Conservation (phyloP, 2,797 vertebrate species). For the Peromyscus aztecus region DNA sequence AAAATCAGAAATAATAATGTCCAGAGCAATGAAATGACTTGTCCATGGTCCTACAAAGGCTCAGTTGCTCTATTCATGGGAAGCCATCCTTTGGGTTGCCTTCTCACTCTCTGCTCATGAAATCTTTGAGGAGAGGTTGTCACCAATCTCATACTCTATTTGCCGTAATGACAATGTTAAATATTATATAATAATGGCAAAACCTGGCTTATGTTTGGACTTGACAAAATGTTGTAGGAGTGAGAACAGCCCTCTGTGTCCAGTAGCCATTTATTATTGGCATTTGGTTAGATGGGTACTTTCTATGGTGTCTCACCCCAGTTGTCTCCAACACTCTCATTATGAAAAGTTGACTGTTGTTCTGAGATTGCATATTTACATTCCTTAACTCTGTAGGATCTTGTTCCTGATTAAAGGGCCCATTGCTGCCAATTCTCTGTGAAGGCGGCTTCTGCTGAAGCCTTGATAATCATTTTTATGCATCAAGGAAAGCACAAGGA, state of each 20-base stretch:
- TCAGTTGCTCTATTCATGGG: neutral
- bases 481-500: constrained; percentile 79
- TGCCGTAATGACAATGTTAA: neutral
- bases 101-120: neutral
- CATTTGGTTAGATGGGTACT: neutral
- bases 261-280: neutral
- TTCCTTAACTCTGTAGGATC: constrained; percentile 58
- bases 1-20: neutral
- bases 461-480: constrained; percentile 80
- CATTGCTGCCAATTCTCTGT: constrained; percentile 71
- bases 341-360: constrained; percentile 68
- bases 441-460: constrained; percentile 60
- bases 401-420: constrained; percentile 79
- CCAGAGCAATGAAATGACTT: neutral
- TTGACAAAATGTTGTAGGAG: no score
- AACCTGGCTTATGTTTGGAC: neutral
- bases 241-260: rapidly evolving
- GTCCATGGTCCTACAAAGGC: neutral
- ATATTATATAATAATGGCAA: neutral
- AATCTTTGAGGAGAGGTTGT: neutral
- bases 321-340: constrained; percentile 50
- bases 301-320: neutral
- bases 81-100: neutral
- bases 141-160: neutral
- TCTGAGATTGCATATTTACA: constrained; percentile 74